Evolutionary conservation across 64 coral and sea anemone genomes (phyloP).

Genomic region (Catalaphyllia jardinei): DNA sequence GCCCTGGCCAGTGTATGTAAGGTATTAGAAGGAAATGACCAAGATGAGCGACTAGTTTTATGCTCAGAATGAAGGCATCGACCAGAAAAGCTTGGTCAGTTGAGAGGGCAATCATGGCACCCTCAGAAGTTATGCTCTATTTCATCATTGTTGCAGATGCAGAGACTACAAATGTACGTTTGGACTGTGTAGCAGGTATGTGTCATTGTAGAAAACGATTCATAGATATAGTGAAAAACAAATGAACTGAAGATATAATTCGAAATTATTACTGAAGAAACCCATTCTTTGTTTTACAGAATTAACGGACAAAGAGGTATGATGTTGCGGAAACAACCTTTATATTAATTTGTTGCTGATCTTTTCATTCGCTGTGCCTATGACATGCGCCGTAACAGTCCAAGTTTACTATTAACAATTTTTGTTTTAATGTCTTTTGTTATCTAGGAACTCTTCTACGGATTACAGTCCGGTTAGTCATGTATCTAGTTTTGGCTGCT

Average conservation of each 20-base stretch:
- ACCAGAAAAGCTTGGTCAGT: too few species aligned
- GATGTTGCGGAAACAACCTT: background rate
- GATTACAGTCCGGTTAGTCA: slow-evolving; percentile 64
- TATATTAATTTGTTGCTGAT: background rate
- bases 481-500: background rate
- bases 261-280: background rate
- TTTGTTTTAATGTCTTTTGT: background rate
- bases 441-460: slow-evolving; percentile 68
- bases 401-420: background rate
- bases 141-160: slow-evolving; percentile 60
- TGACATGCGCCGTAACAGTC: background rate
- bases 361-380: background rate
- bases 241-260: too few species aligned
- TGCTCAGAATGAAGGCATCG: too few species aligned
- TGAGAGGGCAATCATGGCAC: too few species aligned
- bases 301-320: slow-evolving; percentile 91
- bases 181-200: slow-evolving; percentile 88
- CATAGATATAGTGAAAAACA: too few species aligned
- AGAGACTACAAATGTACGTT: slow-evolving; percentile 90
- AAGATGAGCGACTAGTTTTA: too few species aligned
- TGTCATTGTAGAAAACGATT: background rate
- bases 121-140: background rate
- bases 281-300: slow-evolving; percentile 36
- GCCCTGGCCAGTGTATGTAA: too few species aligned
- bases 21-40: background rate